These are phyloP conservation scores for Metopolophium dirhodum DNA, from an alignment of 1,140 invertebrate genomes.

Conservation along the genomic window DNA sequence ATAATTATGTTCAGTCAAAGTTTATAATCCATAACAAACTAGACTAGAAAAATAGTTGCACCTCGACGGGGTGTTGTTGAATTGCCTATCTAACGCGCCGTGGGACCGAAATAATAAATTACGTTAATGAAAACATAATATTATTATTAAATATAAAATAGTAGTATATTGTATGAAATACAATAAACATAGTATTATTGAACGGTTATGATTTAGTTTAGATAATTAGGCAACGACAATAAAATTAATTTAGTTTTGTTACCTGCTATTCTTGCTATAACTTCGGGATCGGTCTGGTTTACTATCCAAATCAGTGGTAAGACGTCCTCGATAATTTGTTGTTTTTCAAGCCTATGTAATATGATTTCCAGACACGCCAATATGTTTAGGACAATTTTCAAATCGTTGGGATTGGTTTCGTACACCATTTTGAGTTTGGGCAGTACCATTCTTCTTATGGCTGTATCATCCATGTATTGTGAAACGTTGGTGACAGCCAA, in stretches of 20 bases:
- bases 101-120: no score
- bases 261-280: slow-evolving; percentile 81
- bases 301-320: slow-evolving; percentile 89
- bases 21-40: no score
- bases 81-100: no score
- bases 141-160: background rate
- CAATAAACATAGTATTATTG: background rate
- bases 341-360: slow-evolving; percentile 83
- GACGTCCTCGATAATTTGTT: slow-evolving; percentile 89
- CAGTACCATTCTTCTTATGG: slow-evolving; percentile 82
- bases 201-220: background rate
- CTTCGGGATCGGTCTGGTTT: slow-evolving; percentile 83
- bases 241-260: slow-evolving; percentile 61
- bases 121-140: no score
- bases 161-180: background rate
- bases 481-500: slow-evolving; percentile 86
- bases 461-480: slow-evolving; percentile 82
- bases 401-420: slow-evolving; percentile 81
- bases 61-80: no score
- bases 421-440: slow-evolving; percentile 88
- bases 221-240: background rate
- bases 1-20: no score
- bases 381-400: slow-evolving; percentile 79
- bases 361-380: slow-evolving; percentile 80
- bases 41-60: no score